Evolutionary conservation across 2,113 vertebrate genomes (phyloP).

Genomic region (Zonotrichia leucophrys): DNA sequence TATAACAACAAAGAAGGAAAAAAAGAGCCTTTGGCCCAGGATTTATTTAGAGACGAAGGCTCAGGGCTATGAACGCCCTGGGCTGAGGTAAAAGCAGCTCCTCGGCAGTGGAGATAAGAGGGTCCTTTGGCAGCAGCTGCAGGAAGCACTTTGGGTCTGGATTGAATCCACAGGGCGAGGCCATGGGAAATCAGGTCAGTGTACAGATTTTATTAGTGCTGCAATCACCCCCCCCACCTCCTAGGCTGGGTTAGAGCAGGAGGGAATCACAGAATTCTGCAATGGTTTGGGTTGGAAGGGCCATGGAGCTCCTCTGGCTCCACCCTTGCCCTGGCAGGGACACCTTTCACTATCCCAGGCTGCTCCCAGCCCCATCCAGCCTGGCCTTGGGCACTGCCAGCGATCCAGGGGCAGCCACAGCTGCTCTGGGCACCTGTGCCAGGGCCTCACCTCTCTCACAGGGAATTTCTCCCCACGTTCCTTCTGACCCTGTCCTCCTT

Average conservation of each 20-base stretch:
- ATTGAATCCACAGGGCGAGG: not conserved
- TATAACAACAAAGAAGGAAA: not conserved
- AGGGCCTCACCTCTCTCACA: not conserved
- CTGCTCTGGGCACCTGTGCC: not conserved
- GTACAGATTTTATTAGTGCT: not conserved
- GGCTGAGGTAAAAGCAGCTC: not conserved
- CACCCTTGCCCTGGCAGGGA: not conserved
- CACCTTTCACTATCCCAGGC: rapidly evolving
- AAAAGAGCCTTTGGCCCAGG: not conserved
- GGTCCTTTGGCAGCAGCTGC: not conserved
- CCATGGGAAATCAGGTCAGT: not conserved
- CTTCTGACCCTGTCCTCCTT: not conserved
- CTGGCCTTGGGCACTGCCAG: not conserved
- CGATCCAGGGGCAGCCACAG: not conserved
- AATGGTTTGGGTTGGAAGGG: too few species aligned
- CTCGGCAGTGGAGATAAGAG: not conserved
- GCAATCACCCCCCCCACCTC: rapidly evolving
- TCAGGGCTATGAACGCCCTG: not conserved
- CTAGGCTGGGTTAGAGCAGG: not conserved
- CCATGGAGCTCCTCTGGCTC: rapidly evolving
- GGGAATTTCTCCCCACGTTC: not conserved
- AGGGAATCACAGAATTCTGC: not conserved
- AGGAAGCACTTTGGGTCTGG: not conserved
- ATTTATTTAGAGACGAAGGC: not conserved
- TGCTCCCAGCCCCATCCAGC: not conserved